Conservation (phyloP, 2,113 vertebrate genomes). For the Mandrillus leucophaeus region DNA sequence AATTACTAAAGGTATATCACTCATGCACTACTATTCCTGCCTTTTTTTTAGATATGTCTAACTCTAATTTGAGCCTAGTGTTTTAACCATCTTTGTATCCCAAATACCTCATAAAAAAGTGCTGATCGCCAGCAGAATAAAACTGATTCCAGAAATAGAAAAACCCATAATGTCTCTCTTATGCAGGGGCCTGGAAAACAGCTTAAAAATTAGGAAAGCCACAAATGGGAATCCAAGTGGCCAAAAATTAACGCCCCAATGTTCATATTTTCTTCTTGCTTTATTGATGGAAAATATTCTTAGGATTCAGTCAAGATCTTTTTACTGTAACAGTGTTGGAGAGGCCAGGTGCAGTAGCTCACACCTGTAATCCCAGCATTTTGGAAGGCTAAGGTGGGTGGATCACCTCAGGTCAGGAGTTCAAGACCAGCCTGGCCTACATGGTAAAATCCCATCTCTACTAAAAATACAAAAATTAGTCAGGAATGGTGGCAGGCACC, state of each 20-base stretch:
- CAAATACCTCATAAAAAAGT: neutral
- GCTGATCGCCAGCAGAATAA: neutral
- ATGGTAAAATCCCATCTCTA: too few relatives aligned
- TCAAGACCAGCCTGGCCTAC: too few relatives aligned
- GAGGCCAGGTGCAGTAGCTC: too few relatives aligned
- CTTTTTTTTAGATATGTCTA: neutral
- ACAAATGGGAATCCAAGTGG: neutral
- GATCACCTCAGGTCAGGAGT: too few relatives aligned
- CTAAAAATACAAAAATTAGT: too few relatives aligned
- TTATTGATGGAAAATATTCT: neutral
- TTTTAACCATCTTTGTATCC: neutral
- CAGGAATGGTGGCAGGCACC: too few relatives aligned
- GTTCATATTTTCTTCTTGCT: conserved; percentile 14
- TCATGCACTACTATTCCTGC: neutral
- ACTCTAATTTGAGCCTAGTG: conserved; percentile 15
- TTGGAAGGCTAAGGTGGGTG: too few relatives aligned
- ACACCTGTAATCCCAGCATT: too few relatives aligned
- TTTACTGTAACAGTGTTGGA: neutral
- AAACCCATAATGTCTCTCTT: neutral
- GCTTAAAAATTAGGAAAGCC: conserved; percentile 12
- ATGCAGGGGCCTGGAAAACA: neutral
- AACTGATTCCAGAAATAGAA: conserved; percentile 43
- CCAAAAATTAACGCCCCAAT: conserved; percentile 2
- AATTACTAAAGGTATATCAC: conserved; percentile 8
- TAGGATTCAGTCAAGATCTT: neutral